Conservation (phyloP, 2,797 vertebrate species). For the Ispidina picta region DNA sequence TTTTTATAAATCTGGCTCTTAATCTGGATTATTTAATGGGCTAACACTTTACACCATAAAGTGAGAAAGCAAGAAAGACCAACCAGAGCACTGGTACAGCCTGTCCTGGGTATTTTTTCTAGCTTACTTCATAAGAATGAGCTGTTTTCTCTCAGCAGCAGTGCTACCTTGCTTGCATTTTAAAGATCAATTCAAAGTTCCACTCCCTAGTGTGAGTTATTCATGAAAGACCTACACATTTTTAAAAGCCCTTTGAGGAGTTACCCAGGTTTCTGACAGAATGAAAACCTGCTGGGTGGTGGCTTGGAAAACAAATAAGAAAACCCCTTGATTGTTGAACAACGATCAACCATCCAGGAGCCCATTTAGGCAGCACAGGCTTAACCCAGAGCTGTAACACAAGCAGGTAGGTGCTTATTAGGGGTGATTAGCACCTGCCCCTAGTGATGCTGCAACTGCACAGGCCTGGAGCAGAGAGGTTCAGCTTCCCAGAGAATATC, state of each 20-base stretch:
- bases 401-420: background rate
- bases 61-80: background rate
- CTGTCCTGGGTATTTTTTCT: background rate
- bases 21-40: background rate
- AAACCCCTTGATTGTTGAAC: background rate
- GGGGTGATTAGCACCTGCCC: background rate
- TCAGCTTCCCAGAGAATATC: background rate
- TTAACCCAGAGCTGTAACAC: background rate
- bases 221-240: constrained; percentile 13
- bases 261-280: background rate
- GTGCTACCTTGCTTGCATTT: background rate
- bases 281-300: background rate
- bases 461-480: background rate
- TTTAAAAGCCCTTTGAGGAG: constrained; percentile 36
- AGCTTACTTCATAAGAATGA: background rate
- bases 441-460: background rate
- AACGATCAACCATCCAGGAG: background rate
- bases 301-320: constrained; percentile 35
- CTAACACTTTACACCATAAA: background rate
- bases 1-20: background rate
- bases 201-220: background rate
- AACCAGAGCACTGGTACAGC: background rate
- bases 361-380: background rate
- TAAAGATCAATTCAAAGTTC: constrained; percentile 10
- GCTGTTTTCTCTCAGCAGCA: background rate